Evolutionary conservation across 1,140 invertebrate species (phyloP).

Genomic region (Achroia grisella): DNA sequence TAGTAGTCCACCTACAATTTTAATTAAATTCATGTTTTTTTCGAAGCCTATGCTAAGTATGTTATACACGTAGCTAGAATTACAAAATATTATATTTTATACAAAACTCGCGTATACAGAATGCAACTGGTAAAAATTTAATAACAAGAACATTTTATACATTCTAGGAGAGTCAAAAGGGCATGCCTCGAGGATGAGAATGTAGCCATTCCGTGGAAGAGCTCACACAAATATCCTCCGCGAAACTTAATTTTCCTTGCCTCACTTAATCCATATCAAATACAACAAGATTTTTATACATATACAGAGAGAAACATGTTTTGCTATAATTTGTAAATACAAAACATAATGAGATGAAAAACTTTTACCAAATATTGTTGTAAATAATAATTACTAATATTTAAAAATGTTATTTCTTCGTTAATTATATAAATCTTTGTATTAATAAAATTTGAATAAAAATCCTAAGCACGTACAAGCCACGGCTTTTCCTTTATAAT

Average conservation of each 20-base stretch:
- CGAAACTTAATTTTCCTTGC: conserved; percentile 22
- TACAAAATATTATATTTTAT: too few relatives aligned
- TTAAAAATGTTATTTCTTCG: neutral
- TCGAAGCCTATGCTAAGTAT: too few relatives aligned
- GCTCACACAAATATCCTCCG: conserved; percentile 17
- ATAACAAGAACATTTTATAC: too few relatives aligned
- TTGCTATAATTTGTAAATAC: neutral
- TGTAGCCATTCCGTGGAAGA: conserved; percentile 16
- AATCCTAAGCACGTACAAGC: neutral
- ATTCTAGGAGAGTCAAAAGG: conserved; percentile 2
- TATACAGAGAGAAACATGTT: neutral
- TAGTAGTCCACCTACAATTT: too few relatives aligned
- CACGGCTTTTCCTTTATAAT: conserved; percentile 1
- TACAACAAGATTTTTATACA: conserved; percentile 8
- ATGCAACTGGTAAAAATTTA: too few relatives aligned
- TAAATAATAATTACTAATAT: too few relatives aligned
- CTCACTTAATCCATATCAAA: conserved; percentile 25
- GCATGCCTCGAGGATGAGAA: conserved; percentile 8
- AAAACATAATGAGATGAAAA: conserved; percentile 1
- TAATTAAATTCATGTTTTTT: too few relatives aligned
- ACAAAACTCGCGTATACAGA: too few relatives aligned
- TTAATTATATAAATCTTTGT: neutral
- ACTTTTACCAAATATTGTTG: too few relatives aligned
- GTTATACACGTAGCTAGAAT: too few relatives aligned
- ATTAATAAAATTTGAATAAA: neutral